Evolutionary conservation across 2,113 vertebrate species (phyloP).

Genomic region (Bubalus kerabau): DNA sequence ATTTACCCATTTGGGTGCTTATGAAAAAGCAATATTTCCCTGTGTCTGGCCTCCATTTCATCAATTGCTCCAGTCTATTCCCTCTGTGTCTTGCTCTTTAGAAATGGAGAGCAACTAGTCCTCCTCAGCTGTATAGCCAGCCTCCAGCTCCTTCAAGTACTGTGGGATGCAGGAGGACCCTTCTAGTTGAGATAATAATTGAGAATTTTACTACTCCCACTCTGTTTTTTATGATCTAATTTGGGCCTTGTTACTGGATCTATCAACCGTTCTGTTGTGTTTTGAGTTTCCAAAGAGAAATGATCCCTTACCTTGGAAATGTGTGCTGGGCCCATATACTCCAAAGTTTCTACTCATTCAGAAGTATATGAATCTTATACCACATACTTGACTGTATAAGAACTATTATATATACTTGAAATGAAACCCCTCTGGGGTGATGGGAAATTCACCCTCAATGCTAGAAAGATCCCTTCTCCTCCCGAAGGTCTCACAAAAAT

Average conservation of each 20-base stretch:
- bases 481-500: neutral
- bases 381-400: neutral
- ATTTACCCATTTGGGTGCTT: neutral
- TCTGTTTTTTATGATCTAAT: neutral
- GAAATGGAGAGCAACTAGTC: neutral
- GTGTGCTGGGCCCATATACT: neutral
- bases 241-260: neutral
- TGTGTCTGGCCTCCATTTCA: neutral
- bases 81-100: neutral
- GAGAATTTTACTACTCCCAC: neutral
- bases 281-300: constrained; percentile 1
- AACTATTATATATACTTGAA: neutral
- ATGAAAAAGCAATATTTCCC: neutral
- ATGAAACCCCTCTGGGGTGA: neutral
- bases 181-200: neutral
- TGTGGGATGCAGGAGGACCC: neutral
- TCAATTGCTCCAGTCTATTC: neutral
- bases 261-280: neutral
- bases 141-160: neutral
- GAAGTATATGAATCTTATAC: neutral
- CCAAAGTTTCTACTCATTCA: neutral
- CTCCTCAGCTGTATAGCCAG: neutral
- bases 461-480: neutral
- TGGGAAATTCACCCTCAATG: neutral
- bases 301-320: neutral